Base-by-base conservation (phyloP, 2,888 invertebrate genomes). In the Cetonia aurata region DNA sequence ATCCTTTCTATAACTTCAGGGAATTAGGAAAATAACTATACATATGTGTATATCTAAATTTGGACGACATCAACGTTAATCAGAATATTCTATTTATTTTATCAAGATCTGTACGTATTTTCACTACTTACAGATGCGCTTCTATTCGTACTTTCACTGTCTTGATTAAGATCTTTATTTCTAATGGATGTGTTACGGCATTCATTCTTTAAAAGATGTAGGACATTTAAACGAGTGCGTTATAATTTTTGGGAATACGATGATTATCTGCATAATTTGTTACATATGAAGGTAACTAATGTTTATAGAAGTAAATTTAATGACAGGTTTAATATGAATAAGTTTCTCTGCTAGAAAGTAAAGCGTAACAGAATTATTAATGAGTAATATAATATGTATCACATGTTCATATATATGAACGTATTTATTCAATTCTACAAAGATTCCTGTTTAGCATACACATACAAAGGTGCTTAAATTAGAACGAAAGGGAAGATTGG, bases 401-500 rank as follows among this genome's bases (percentile, higher is more conserved):
- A 15, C 15, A 8, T 12, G 12, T 46, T 0, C n/a, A 46, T 13
- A 6, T 55, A 53, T n/a, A 9, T 53, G 31, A 13, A 37, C 15
- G 13, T 13, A 15, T 10, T 13, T 9, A 57, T 46, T 13, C 12
- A 37, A 15, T 33, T 15, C n/a, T 15, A 25, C 19, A 9, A 53
- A 3, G 15, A 13, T 13, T 15, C 13, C 15, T 50, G 17, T 25
- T 25, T 4, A 25, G 25, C 25, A 25, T 25, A 25, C 25, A 41
- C 10, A 56, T 15, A 17, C n/a, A 44, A 44, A 13, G n/a, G 6
- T 44, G 19, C 25, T 59, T 44, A 59, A 57, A 57, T 42, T 57
- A 57, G 42, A 42, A 41, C 42, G 59, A 59, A 59, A 44, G 59
- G 42, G 59, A 42, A 59, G 53, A 53, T 19, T 53, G 53, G 25